Percentiles rank a stretch among this genome's conserved stretches.
Evolutionary conservation across 2,888 invertebrate genomes (phyloP).

Genomic region (Erebia ligea): DNA sequence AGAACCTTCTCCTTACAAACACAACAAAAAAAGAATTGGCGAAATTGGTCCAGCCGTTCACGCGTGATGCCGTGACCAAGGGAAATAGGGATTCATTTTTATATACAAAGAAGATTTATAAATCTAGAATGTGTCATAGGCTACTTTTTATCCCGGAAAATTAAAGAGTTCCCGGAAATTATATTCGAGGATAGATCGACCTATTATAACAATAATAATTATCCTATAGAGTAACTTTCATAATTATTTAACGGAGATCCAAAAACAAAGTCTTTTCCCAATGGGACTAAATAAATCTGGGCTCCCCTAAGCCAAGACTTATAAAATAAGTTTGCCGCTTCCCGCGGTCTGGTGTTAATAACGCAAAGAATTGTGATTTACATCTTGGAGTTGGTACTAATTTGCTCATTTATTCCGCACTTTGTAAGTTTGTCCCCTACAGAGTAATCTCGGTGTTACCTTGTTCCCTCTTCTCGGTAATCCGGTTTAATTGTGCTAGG

Average conservation of each 20-base stretch:
- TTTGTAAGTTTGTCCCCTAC: constrained; percentile 36
- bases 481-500: constrained; percentile 31
- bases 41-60: too few species aligned
- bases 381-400: constrained; percentile 28
- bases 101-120: too few species aligned
- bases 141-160: too few species aligned
- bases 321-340: constrained; percentile 24
- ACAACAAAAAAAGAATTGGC: too few species aligned
- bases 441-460: constrained; percentile 37
- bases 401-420: constrained; percentile 35
- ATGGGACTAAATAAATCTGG: constrained; percentile 14
- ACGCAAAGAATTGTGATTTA: constrained; percentile 38
- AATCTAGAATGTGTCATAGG: too few species aligned
- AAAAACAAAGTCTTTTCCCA: constrained; percentile 7
- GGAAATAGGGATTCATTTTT: too few species aligned
- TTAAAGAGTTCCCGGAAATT: too few species aligned
- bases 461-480: constrained; percentile 28
- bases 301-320: constrained; percentile 1
- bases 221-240: constrained; percentile 4
- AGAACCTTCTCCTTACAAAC: too few species aligned
- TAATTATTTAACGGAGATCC: constrained; percentile 11
- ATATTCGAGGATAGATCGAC: too few species aligned
- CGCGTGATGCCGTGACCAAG: too few species aligned
- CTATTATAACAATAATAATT: neutral
- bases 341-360: constrained; percentile 24